Conservation (phyloP, 2,797 vertebrate species). For the Columba guinea region DNA sequence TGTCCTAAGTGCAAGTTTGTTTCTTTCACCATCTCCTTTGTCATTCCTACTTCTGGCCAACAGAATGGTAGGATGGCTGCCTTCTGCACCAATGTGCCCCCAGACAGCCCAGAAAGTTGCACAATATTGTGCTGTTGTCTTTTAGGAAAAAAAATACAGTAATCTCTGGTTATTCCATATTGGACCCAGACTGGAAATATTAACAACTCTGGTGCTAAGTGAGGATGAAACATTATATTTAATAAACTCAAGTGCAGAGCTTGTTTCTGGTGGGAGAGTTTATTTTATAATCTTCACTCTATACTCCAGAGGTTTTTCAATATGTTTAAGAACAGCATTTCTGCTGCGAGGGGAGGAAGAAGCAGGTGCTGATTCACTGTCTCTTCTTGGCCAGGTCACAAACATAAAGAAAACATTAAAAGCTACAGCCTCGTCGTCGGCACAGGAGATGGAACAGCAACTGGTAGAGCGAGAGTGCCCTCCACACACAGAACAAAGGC, state of each 20-base stretch:
- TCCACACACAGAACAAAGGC: slow-evolving; percentile 80
- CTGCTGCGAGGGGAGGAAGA: not conserved
- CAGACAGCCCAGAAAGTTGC: not conserved
- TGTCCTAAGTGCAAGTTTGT: not conserved
- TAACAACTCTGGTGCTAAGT: not conserved
- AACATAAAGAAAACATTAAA: slow-evolving; percentile 85
- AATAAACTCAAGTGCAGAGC: not conserved
- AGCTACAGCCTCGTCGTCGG: slow-evolving; percentile 76
- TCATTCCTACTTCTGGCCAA: not conserved
- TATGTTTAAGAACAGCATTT: slow-evolving; percentile 7
- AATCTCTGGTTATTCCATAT: not conserved
- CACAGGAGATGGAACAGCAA: slow-evolving; percentile 84
- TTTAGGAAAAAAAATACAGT: not conserved
- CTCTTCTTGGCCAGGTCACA: slow-evolving; percentile 77
- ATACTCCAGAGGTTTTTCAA: not conserved
- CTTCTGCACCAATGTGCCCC: not conserved
- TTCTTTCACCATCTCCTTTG: not conserved
- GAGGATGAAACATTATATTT: not conserved
- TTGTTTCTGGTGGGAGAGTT: not conserved
- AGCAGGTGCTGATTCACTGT: slow-evolving; percentile 50
- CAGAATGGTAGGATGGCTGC: not conserved
- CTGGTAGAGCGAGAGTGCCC: slow-evolving; percentile 80
- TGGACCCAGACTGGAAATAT: not conserved
- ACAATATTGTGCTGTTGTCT: not conserved
- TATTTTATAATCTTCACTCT: not conserved